These are phyloP conservation scores for Patagioenas fasciata DNA, from an alignment of 2,113 vertebrate species.

Conservation along the genomic window DNA sequence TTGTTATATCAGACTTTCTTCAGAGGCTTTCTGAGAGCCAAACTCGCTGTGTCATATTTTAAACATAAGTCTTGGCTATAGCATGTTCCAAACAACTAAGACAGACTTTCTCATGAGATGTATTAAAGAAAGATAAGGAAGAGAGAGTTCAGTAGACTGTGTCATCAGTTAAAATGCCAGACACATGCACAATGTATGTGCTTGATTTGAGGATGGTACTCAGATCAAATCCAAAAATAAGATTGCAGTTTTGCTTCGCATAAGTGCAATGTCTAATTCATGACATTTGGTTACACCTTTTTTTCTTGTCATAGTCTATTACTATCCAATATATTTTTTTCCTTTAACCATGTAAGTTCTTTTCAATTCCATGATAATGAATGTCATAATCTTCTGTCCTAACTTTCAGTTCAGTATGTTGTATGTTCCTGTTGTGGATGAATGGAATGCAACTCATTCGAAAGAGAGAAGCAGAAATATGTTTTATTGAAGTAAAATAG, in stretches of 20 bases:
- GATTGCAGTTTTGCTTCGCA: background rate
- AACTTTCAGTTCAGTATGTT: background rate
- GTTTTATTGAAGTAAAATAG: too few relatives aligned
- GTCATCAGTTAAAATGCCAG: conserved; percentile 10
- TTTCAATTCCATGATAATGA: background rate
- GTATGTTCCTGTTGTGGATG: background rate
- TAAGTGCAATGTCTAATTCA: background rate
- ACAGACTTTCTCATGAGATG: background rate
- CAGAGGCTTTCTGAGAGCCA: background rate
- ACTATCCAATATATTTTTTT: background rate
- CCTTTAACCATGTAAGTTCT: background rate
- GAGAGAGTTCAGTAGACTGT: background rate
- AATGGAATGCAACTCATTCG: too few relatives aligned
- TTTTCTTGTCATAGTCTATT: background rate
- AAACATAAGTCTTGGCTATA: background rate
- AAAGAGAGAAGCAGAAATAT: too few relatives aligned
- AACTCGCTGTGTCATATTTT: background rate
- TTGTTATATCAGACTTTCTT: background rate
- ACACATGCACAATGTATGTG: background rate
- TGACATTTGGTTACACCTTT: background rate
- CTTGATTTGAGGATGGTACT: background rate
- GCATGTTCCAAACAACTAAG: background rate
- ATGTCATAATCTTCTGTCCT: background rate
- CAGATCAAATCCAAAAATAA: background rate
- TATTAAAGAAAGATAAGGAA: background rate